These are phyloP conservation scores for Cisticola juncidis DNA, from an alignment of 2,113 vertebrate genomes.

Conservation along the genomic window DNA sequence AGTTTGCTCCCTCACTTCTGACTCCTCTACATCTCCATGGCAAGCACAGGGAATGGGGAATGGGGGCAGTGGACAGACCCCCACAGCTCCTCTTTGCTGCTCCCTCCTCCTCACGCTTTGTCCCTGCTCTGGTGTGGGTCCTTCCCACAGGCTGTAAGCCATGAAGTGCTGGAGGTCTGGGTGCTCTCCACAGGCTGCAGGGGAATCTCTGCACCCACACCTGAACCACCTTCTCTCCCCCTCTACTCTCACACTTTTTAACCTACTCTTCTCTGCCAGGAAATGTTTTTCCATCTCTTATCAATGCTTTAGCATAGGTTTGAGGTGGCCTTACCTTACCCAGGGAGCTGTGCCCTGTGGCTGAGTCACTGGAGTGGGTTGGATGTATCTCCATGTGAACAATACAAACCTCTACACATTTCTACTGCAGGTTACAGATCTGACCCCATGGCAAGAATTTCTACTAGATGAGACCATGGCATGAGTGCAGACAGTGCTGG, in stretches of 20 bases:
- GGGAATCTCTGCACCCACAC: background rate
- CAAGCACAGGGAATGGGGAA: background rate
- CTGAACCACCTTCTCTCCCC: background rate
- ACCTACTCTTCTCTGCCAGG: background rate
- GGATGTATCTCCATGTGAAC: background rate
- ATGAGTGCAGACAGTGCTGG: background rate
- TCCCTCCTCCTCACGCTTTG: background rate
- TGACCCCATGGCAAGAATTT: background rate
- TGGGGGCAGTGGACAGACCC: too few relatives aligned
- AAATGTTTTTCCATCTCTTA: background rate
- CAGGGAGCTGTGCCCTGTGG: fast-evolving
- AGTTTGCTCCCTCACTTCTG: background rate
- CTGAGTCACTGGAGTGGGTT: fast-evolving
- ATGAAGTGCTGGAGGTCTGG: background rate
- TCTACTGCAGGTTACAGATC: background rate
- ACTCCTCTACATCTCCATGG: fast-evolving
- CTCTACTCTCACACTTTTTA: background rate
- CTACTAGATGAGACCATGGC: background rate
- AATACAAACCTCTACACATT: background rate
- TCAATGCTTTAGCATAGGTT: background rate
- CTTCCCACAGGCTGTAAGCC: fast-evolving
- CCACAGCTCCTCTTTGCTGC: background rate
- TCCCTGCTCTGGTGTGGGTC: background rate
- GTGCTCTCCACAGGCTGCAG: fast-evolving
- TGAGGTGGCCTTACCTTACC: background rate